Base-by-base conservation (phyloP, 2,888 invertebrate species). In the Masnerella sp. region DNA sequence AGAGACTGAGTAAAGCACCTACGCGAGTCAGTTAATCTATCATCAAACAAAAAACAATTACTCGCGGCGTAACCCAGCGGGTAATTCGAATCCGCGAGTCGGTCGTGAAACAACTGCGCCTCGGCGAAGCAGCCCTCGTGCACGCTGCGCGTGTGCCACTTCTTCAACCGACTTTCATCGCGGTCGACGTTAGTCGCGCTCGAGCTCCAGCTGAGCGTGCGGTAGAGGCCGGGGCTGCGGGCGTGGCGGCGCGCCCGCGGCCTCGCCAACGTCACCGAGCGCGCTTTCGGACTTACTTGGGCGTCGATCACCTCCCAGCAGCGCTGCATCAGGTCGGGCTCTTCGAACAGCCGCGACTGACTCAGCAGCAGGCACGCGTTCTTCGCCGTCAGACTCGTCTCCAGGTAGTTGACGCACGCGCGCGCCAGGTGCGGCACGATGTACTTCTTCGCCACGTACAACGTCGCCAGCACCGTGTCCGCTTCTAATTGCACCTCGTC, bases 291-390 rank as follows among this genome's bases (percentile, higher is more conserved):
- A 86, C 92, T 91, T 92, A 95, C 95, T 94, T 95, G 95, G 59
- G 98, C 98, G 89, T 98, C 98, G 86, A 98, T 97, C 75, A 98
- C 97, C 90, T 97, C 96, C 96, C 96, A 97, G 90, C 97, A 97
- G 80, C 96, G 91, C 88, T 96, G 95, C 96, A 97, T 97, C 80
- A 98, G 90, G 87, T 98, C 97, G 67, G 96, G 96, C 88, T 98
- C 98, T 89, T 98, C 98, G 90, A 98, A 98, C 68, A 98, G 91
- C 80, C 97, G 90, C 77, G 97, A 96, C 88, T 98, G 98, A 88
- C 97, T 97, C 82, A 98, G 91, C 79, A 98, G 92, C 79, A 98
- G 91, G 88, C 98, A 98, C 78, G 97, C 97, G 90, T 98, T 98
- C 89, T 96, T 95, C 80, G 98, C 97, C 79, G 96, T 97, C 78